Base-by-base conservation (phyloP, 2,113 vertebrate species). In the Tenrec ecaudatus region DNA sequence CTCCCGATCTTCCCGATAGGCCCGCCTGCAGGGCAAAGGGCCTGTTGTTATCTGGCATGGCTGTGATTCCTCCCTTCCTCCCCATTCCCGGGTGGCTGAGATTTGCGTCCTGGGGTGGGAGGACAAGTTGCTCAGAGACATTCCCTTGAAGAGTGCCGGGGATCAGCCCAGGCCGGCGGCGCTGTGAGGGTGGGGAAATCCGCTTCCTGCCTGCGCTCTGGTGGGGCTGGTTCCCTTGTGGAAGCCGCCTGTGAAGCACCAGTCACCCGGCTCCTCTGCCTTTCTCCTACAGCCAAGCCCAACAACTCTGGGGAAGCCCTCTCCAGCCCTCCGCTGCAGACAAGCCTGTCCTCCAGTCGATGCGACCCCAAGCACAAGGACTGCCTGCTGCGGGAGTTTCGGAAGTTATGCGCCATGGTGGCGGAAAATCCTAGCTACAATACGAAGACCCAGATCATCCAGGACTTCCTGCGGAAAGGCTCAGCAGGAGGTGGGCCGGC, bases 351-450 rank as follows among this genome's bases (percentile, higher is more conserved):
- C 4, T 84, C 98, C 27, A 96, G 98, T 96, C 97, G 97, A 0
- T 99, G 99, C 94, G 98, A 99, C 82, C 98, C 98, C 0, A 98
- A 97, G 92, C 99, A 99, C 97, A 99, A 99, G 83, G 99, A 99
- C 97, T 99, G 98, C 91, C 98, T 99, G 91, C 95, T 99, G 66
- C 97, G 99, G 0, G 99, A 99, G 93, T 99, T 99, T 93, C 98
- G 99, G 40, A 99, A 99, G 96, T 97, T 99, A 16, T 99, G 99
- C 0, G 99, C 98, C 76, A 98, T 96, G 97, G 99, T 99, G 84
- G 98, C 99, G 0, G 99, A 99, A 6, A 98, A 99, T 93, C 98
- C 98, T 9, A 99, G 99, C 97, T 99, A 99, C 97, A 99, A 99
- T 0, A 96, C 97, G 6, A 99, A 99, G 97, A 99, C 99, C 0